Base-by-base conservation (phyloP, 2,888 invertebrate genomes). In the Aphodius sticticus region DNA sequence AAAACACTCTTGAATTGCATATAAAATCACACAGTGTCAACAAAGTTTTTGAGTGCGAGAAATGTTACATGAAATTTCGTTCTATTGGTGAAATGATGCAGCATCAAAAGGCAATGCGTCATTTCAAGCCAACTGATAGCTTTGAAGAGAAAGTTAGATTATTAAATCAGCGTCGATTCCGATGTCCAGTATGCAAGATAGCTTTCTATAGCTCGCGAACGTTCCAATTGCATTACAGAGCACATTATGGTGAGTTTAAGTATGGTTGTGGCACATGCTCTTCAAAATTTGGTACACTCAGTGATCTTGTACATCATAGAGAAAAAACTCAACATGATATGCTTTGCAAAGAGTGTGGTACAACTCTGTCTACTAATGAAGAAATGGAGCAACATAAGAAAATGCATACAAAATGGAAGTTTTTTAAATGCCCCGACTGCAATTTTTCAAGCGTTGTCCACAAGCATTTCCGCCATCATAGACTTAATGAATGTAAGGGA, bases 361-460 rank as follows among this genome's bases (percentile, higher is more conserved):
- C 37, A 74, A n/a, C 35, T 3, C 35, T 35, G 6, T 6, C 26
- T 9, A 74, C 74, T 6, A 37, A 36, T n/a, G 36, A 74, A 74
- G 74, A 74, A 36, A 26, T 74, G 35, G 74, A 74, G 35, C 74
- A 74, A 35, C 74, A 74, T 37, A 16, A n/a, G 1, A 74, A 74
- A 74, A 74, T 74, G 74, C 74, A 74, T 36, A 74, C 9, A n/a
- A 74, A 74, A n/a, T 74, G 74, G 74, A 74, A 26, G 35, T 74
- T 74, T 35, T 74, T 74, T 74, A 74, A 74, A 74, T 74, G 74
- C 35, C 15, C 74, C 6, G 74, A 74, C 35, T 74, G 74, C 12
- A 74, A 74, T 35, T 74, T 74, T 36, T 35, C 74, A n/a, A 74
- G 36, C 6, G 74, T 74, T 35, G 74, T 74, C 6, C 74, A 74